Evolutionary conservation across 2,888 invertebrate genomes (phyloP), one percentile per base, ranked within the genome.

Genomic region (Diabrotica balteata): DNA sequence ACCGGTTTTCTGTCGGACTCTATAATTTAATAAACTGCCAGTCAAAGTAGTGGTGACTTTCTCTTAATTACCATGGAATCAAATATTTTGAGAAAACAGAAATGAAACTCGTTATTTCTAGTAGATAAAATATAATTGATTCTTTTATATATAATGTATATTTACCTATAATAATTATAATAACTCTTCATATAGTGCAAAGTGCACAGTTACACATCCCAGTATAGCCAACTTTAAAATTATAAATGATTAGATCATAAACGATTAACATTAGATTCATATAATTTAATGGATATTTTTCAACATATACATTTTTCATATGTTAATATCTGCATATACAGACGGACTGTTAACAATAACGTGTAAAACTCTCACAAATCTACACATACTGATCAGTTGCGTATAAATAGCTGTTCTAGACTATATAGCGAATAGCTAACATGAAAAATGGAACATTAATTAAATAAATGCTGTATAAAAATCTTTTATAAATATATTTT

Each of bases 211-310:
- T 73, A 73, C 72, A 73, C 72, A 72, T 70, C 73, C 73, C 73
- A 70, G 66, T 73, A 71, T 72, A 73, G 73, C 77, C 75, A 76
- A 72, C 80, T 77, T 80, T 47, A 67, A 81, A 78, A 79, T 80
- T 80, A 81, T 79, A 78, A 78, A 79, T 80, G 81, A 83, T 82
- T 82, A 82, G 81, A 82, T 79, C 80, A 79, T 80, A 81, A 78
- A 80, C 78, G 79, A 79, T 78, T 80, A 81, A 80, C 77, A 79
- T 79, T 79, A 81, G 76, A 78, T 75, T 77, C 75, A 76, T 80
- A 79, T 80, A 75, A 77, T 78, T 79, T 78, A 80, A 78, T 78
- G 76, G 76, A 76, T 76, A 72, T 72, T 77, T 77, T 78, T 78
- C 77, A 78, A 79, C 77, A 79, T 78, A 80, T 78, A 79, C 79